Evolutionary conservation across 2,113 vertebrate species (phyloP).

Genomic region (Menura novaehollandiae): DNA sequence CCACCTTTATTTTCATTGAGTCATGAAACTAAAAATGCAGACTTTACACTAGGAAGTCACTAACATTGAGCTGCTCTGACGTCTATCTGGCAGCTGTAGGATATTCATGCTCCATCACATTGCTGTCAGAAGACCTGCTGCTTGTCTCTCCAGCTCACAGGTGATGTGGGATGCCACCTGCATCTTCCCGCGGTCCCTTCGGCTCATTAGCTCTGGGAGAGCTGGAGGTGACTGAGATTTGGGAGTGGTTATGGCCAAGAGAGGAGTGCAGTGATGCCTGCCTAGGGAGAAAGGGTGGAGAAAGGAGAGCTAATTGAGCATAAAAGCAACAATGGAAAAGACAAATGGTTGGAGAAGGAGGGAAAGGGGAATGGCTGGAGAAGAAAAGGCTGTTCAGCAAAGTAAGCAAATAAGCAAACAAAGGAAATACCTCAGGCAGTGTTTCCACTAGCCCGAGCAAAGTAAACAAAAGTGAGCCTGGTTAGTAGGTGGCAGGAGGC

Average conservation of each 20-base stretch:
- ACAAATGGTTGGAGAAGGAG: neutral
- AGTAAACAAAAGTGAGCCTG: neutral
- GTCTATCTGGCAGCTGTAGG: neutral
- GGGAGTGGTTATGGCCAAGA: neutral
- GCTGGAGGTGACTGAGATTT: neutral
- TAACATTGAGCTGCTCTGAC: neutral
- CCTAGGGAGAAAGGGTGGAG: neutral
- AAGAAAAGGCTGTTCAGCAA: neutral
- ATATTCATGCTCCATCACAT: fast-evolving
- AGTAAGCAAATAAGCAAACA: neutral
- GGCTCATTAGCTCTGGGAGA: neutral
- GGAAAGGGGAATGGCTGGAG: neutral
- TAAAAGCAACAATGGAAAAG: neutral
- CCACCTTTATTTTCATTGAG: neutral
- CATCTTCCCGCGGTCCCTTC: fast-evolving
- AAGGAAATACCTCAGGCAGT: neutral
- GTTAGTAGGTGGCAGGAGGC: neutral
- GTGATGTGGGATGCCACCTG: neutral
- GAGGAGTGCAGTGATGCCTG: neutral
- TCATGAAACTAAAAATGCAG: neutral
- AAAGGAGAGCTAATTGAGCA: neutral
- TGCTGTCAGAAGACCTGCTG: neutral
- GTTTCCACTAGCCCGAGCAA: neutral
- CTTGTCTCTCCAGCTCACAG: neutral
- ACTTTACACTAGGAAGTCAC: neutral